Conservation (phyloP, 2,797 vertebrate species). For the Echiichthys vipera region DNA sequence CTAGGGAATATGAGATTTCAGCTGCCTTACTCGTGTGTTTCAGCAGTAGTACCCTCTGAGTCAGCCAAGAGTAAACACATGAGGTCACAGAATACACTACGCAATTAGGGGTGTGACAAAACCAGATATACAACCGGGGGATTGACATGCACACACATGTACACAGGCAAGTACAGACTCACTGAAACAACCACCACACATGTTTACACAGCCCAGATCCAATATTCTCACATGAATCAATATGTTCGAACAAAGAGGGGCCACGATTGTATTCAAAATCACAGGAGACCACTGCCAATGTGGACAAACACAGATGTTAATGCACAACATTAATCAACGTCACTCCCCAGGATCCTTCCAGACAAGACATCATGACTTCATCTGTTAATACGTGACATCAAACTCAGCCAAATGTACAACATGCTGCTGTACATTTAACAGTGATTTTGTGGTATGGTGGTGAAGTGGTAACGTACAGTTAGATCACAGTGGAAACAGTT, state of each 20-base stretch:
- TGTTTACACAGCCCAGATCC: conserved; percentile 59
- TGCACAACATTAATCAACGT: conserved; percentile 34
- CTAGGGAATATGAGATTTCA: conserved; percentile 73
- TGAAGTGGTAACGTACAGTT: conserved; percentile 33
- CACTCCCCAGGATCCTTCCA: conserved; percentile 19
- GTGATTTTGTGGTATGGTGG: conserved; percentile 41
- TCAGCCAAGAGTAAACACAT: conserved; percentile 79
- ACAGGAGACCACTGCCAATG: conserved; percentile 26
- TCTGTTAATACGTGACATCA: conserved; percentile 40
- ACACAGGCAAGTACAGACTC: conserved; percentile 34
- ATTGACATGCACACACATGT: conserved; percentile 38
- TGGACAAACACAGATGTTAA: conserved; percentile 52
- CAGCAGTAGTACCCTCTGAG: conserved; percentile 73
- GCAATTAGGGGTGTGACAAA: conserved; percentile 75
- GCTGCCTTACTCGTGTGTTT: conserved; percentile 60
- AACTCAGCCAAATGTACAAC: conserved; percentile 30
- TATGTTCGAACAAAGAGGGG: conserved; percentile 22
- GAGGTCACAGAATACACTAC: conserved; percentile 76
- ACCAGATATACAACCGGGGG: conserved; percentile 64
- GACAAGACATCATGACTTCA: conserved; percentile 60
- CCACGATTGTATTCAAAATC: conserved; percentile 17
- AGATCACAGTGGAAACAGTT: conserved; percentile 66
- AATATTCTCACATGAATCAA: conserved; percentile 60
- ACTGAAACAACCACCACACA: conserved; percentile 21
- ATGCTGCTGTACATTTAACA: conserved; percentile 31